Base-by-base conservation (phyloP, 2,888 invertebrate genomes). In the Drosophila setosimentum region DNA sequence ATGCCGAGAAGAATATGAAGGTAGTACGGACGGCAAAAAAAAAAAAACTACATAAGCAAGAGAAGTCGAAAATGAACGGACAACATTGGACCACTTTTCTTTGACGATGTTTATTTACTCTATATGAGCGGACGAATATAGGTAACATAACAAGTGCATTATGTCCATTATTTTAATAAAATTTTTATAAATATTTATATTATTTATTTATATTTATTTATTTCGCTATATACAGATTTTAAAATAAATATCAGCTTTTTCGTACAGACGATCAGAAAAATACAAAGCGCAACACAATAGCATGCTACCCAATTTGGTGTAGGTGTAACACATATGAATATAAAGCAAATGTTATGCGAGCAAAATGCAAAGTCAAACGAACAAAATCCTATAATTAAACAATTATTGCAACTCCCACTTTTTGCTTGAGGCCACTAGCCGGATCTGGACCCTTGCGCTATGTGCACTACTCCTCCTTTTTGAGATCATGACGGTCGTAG, bases 341-440 rank as follows among this genome's bases (percentile, higher is more conserved):
- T 80, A 75, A 82, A 79, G 88, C 87, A 85, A 89, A 84, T 80
- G 83, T 88, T 91, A 77, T 76, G 83, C 78, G 80, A 76, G 80
- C 82, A 92, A 83, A 86, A 89, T 87, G 90, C 90, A 89, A 91
- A 91, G 91, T 87, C 90, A 90, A 90, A 88, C 84, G 89, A 90
- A 89, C 92, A 91, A 92, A 92, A 90, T 92, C 93, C 93, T 93
- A 93, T 93, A 93, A 93, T 93, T 93, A 93, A 93, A 93, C 93
- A 93, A 93, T 93, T 93, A 93, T 92, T 93, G 93, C 92, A 92
- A 93, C 93, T 93, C 93, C 93, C 93, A 92, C 93, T 93, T 93
- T 92, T 90, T 89, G 92, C 92, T 91, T 78, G 79, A 77, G 89
- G 91, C 90, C 91, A 89, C 91, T 89, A 85, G 90, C 80, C 83